Evolutionary conservation across 2,888 invertebrate genomes (phyloP), one percentile per base, ranked within the genome.

Genomic region (Diplazon laetatorius): DNA sequence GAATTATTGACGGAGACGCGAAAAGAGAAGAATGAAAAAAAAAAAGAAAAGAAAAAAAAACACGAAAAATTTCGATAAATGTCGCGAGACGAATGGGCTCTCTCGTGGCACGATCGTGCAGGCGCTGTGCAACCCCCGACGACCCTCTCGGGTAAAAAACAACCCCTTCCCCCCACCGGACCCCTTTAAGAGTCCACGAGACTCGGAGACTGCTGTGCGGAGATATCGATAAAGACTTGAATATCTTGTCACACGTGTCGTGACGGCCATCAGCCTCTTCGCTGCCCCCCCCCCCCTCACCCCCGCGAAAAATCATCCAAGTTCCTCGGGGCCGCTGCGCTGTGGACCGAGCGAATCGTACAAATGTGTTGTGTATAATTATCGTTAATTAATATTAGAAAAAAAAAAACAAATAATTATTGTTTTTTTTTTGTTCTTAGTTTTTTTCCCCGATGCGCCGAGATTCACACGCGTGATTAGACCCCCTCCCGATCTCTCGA

Each of bases 291-390:
- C 81, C 77, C 79, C 57, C 57, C 60, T 39, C 39, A 10, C 55
- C 35, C 59, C 60, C 48, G 50, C 68, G 25, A 65, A 57, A 65
- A 37, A 42, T 59, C 42, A 65, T 62, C 60, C 46, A 76, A 77
- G 55, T 86, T 85, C 86, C 85, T 88, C 85, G 85, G 60, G 48
- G 39, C 84, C 82, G 86, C 82, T 68, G 84, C 84, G 85, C 87
- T 82, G 85, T 70, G 68, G 75, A 59, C 75, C 80, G 88, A 90
- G 89, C 86, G 87, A 90, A 89, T 90, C 90, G 90, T 91, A 90
- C 90, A 90, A 90, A 90, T 90, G 87, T 90, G 89, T 89, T 90
- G 90, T 89, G 89, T 90, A 91, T 90, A 90, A 88, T 89, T 90
- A 89, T 89, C 87, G 86, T 88, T 89, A 87, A 89, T 87, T 87